Base-by-base conservation (phyloP, 2,113 vertebrate genomes). In the Gasterosteus aculeatus region DNA sequence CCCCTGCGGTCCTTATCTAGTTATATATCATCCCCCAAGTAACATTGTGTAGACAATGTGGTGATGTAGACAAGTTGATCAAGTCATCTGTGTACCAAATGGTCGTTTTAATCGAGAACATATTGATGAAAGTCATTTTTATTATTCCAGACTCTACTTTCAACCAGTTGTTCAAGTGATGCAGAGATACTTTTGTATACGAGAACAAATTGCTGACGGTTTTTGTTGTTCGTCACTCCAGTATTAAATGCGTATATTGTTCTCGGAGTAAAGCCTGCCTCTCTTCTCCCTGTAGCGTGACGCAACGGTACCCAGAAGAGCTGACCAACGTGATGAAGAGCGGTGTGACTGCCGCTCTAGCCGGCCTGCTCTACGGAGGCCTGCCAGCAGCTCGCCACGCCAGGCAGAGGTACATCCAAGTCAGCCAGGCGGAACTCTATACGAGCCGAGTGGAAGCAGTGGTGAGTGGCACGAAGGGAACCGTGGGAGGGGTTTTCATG, bases 311-410 rank as follows among this genome's bases (percentile, higher is more conserved):
- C 41, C 88, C 97, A 1, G 94, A 97, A 90, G 97, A 98, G 71
- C 69, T 95, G 54, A 18, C 86, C n/a, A 90, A 89, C 44, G 91
- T 98, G 44, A 0, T 84, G 14, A 97, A 91, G 87, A 82, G 95
- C 4, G 83, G 93, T 0, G 0, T 93, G n/a, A 77, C 93, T 1
- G 95, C 86, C 0, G 94, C 91, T 0, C 0, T 96, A 0, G 65
- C 91, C 0, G 97, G 97, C 66, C 90, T 95, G 85, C 0, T 94
- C 1, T 98, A 98, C 69, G 98, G 97, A 2, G 98, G 98, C 10
- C 59, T 98, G 64, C 98, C 97, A 0, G 98, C 95, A 10, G 98
- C 96, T 58, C 47, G 79, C 63, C 87, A 95, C 3, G 95, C 95
- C 46, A 95, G 93, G 31, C 87, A 87, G 44, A 82, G 91, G 3